These are phyloP conservation scores for Panopea generosa DNA, from an alignment of 2,888 invertebrate genomes.

Conservation along the genomic window DNA sequence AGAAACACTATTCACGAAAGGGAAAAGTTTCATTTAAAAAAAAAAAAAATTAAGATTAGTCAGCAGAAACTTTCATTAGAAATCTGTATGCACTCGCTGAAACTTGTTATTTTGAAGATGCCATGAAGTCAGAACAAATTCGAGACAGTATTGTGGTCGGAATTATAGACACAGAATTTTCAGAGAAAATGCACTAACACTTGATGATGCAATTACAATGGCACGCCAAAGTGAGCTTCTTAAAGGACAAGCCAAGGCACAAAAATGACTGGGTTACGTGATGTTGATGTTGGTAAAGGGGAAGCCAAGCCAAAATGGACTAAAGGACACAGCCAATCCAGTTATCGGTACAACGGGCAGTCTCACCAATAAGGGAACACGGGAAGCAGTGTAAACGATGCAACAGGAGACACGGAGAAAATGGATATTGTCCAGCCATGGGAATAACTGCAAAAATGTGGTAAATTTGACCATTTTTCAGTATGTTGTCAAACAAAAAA, in stretches of 20 bases:
- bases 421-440: slow-evolving; percentile 20
- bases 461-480: slow-evolving; percentile 18
- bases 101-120: slow-evolving; percentile 25
- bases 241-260: slow-evolving; percentile 11
- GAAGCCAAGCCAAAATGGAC: too few relatives aligned
- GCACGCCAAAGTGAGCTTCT: slow-evolving; percentile 22
- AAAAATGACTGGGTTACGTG: too few relatives aligned
- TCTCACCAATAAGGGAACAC: background rate
- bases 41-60: slow-evolving; percentile 20
- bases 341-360: too few relatives aligned
- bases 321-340: too few relatives aligned
- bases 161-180: slow-evolving; percentile 29
- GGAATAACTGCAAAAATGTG: slow-evolving; percentile 26
- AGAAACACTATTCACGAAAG: slow-evolving; percentile 42
- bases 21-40: slow-evolving; percentile 5
- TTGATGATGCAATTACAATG: slow-evolving; percentile 25
- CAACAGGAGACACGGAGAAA: slow-evolving; percentile 10
- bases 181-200: slow-evolving; percentile 32
- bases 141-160: slow-evolving; percentile 35
- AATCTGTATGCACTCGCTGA: too few relatives aligned
- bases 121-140: slow-evolving; percentile 28
- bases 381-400: slow-evolving; percentile 5
- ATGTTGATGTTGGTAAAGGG: too few relatives aligned
- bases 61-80: too few relatives aligned
- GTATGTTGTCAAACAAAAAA: slow-evolving; percentile 13